These are phyloP conservation scores for Syngnathus floridae DNA, from an alignment of 2,113 vertebrate genomes.

Conservation along the genomic window DNA sequence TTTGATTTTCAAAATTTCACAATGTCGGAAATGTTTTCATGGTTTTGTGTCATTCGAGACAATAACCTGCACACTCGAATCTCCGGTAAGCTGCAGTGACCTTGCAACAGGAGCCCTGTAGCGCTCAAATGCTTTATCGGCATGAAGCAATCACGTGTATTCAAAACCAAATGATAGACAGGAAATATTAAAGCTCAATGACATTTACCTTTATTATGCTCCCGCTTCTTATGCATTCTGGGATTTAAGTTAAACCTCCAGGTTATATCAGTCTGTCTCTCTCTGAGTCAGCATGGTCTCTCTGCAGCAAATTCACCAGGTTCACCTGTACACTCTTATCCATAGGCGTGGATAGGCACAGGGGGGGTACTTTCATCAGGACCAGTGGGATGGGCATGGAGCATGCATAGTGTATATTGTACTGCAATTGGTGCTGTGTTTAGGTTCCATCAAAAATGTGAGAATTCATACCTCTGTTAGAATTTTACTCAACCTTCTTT, in stretches of 20 bases:
- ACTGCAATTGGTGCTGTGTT: no score
- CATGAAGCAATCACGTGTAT: slow-evolving; percentile 54
- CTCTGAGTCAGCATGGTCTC: slow-evolving; percentile 28
- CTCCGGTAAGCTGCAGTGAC: slow-evolving; percentile 30
- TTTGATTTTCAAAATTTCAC: not conserved
- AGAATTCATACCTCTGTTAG: no score
- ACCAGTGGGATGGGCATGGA: no score
- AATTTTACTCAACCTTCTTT: no score
- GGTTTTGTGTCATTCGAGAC: slow-evolving; percentile 16
- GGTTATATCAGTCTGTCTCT: slow-evolving; percentile 34
- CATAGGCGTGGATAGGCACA: no score
- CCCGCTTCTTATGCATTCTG: slow-evolving; percentile 37
- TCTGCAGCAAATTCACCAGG: not conserved
- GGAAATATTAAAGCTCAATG: slow-evolving; percentile 64
- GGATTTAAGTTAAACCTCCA: slow-evolving; percentile 41
- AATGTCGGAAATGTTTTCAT: slow-evolving; percentile 11
- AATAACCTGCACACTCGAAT: slow-evolving; percentile 19
- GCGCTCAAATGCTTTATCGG: slow-evolving; percentile 51
- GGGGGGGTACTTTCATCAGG: no score
- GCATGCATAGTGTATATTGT: no score
- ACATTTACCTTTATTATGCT: slow-evolving; percentile 64
- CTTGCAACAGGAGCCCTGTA: slow-evolving; percentile 32
- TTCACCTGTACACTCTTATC: not conserved
- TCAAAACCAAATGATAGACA: slow-evolving; percentile 67
- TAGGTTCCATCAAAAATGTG: no score